Evolutionary conservation across 2,797 vertebrate genomes (phyloP).

Genomic region (Clarias laeviceps): DNA sequence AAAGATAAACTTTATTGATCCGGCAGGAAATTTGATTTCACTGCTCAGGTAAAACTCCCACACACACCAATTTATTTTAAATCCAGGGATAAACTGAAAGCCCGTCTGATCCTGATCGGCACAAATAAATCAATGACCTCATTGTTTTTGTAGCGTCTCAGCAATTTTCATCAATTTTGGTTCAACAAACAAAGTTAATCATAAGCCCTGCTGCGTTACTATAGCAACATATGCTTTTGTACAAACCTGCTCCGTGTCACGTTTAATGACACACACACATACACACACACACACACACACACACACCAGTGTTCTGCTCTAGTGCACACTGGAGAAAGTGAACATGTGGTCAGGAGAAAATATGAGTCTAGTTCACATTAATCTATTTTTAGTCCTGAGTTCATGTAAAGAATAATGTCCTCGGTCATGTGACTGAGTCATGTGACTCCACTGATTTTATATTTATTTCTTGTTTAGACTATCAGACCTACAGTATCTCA

Average conservation of each 20-base stretch:
- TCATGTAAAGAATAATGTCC: too few relatives aligned
- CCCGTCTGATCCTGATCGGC: neutral
- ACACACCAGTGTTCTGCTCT: too few relatives aligned
- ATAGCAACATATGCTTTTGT: neutral
- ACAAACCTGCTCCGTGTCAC: neutral
- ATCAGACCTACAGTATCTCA: too few relatives aligned
- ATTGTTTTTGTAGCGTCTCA: neutral
- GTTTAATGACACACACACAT: too few relatives aligned
- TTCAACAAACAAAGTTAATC: neutral
- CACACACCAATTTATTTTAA: neutral
- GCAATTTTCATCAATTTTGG: neutral
- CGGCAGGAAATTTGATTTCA: neutral
- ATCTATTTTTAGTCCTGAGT: too few relatives aligned
- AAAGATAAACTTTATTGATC: neutral
- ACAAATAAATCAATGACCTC: neutral
- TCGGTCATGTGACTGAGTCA: too few relatives aligned
- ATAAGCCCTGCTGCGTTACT: neutral
- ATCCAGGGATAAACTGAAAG: neutral
- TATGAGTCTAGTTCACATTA: too few relatives aligned
- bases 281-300: too few relatives aligned
- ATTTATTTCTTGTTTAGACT: too few relatives aligned
- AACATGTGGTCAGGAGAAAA: too few relatives aligned
- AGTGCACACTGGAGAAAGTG: too few relatives aligned
- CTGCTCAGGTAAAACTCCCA: neutral
- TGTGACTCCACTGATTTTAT: too few relatives aligned